Percentiles rank a stretch among this genome's conserved stretches.
Conservation (phyloP, 2,888 invertebrate genomes). For the Zonitis immaculata region DNA sequence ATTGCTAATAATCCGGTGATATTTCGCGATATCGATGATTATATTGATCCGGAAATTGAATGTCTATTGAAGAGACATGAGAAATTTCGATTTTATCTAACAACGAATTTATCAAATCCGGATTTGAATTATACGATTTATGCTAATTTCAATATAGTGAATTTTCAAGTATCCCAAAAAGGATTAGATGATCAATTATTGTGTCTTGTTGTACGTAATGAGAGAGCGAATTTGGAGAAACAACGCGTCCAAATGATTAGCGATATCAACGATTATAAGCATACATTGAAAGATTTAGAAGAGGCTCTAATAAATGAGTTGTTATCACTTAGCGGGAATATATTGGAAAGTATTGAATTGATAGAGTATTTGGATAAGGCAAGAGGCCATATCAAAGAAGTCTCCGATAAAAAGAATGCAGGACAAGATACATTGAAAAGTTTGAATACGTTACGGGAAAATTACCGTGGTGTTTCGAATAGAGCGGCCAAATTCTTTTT, state of each 20-base stretch:
- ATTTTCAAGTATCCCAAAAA: constrained; percentile 83
- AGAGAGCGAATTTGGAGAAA: constrained; percentile 82
- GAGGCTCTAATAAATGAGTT: constrained; percentile 80
- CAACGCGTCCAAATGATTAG: constrained; percentile 76
- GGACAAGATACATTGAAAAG: no score
- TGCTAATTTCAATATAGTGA: constrained; percentile 83
- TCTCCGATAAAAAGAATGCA: no score
- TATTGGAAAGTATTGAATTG: constrained; percentile 87
- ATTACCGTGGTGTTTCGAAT: constrained; percentile 79
- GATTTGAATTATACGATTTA: constrained; percentile 81
- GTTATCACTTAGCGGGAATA: constrained; percentile 83
- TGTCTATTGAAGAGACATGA: no score
- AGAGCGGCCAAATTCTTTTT: constrained; percentile 89
- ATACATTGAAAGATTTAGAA: constrained; percentile 75
- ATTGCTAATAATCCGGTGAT: constrained; percentile 84
- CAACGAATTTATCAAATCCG: constrained; percentile 86
- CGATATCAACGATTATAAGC: constrained; percentile 83
- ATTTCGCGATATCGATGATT: constrained; percentile 89
- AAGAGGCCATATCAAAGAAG: no score
- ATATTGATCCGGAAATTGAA: constrained; percentile 83
- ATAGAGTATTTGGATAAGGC: no score
- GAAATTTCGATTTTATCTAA: constrained; percentile 82
- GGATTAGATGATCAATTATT: constrained; percentile 88
- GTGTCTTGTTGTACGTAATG: constrained; percentile 83
- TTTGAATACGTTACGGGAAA: constrained; percentile 79